Percentiles rank a stretch among this genome's conserved stretches.
phyloP scores from a whole-genome alignment of 2,888 invertebrate genomes.

The Tenodera sinensis region DNA sequence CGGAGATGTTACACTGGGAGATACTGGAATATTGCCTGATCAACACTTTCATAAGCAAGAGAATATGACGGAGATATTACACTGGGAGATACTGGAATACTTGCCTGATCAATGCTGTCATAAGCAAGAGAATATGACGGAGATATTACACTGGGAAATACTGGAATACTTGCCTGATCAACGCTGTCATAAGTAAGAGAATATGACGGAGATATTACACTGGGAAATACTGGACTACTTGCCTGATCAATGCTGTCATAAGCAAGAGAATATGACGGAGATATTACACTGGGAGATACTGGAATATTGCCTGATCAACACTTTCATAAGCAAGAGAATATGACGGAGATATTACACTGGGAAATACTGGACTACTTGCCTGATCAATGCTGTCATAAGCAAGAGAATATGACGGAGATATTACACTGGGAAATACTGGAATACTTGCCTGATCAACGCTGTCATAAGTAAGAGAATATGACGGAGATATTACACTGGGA shows the following conservation, averaged over 20 bases:
- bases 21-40: conserved; percentile 34
- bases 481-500: too few relatives aligned
- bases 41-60: conserved; percentile 36
- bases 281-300: not conserved
- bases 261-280: too few relatives aligned
- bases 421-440: too few relatives aligned
- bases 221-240: too few relatives aligned
- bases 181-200: too few relatives aligned
- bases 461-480: too few relatives aligned
- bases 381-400: conserved; percentile 36
- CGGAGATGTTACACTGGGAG: not conserved
- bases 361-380: not conserved
- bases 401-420: conserved; percentile 33
- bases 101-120: conserved; percentile 36
- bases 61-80: conserved; percentile 28
- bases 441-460: too few relatives aligned
- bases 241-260: too few relatives aligned
- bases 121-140: conserved; percentile 35
- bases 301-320: conserved; percentile 36
- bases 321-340: conserved; percentile 36
- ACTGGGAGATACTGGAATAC: not conserved
- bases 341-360: not conserved
- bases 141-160: not conserved
- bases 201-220: too few relatives aligned
- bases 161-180: too few relatives aligned